Evolutionary conservation across 1,140 invertebrate genomes (phyloP), one percentile per base, ranked within the genome.

Genomic region (Apis florea): DNA sequence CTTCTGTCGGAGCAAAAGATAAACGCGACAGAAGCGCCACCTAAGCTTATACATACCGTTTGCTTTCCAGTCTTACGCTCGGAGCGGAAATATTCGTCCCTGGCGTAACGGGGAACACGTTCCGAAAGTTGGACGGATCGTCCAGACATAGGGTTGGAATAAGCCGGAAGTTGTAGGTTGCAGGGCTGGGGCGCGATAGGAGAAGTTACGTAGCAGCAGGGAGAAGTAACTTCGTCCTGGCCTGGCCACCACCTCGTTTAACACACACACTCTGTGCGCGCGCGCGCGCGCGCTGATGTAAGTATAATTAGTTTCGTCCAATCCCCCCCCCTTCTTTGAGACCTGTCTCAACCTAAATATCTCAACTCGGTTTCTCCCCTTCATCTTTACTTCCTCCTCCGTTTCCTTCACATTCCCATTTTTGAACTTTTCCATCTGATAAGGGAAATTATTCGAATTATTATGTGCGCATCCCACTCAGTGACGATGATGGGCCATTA

Each of bases 221-320:
- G 31, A 31, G 26, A 77, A 77, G 72, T 77, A 82, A 82, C 79
- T 82, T 82, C 54, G 64, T 68, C 63, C 79, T 69, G 54, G 59
- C 64, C 73, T 68, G 64, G 79, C 73, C 79, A 82, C 79, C 79
- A 82, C 72, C 79, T 69, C 79, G 79, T 82, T 82, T 82, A 82
- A 68, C 66, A 61, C 64, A 51, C 74, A 19, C 49, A 0, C 26
- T 31, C 1, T 61, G 24, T 82, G 79, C 61, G 78, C 51, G 73
- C 61, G 54, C 26, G 31, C 0, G 31, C 6, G 31, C 58, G 73
- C 61, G 54, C 47, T 69, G 73, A 82, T 82, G 79, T 63, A 63
- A 63, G 61, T 82, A 82, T 82, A 82, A 82, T 82, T 82, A 82
- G 79, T 82, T 82, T 67, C 73, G 73, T 63, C 72, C 79, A 61